Conservation (phyloP, 2,113 vertebrate genomes). For the Callopanchax toddi region DNA sequence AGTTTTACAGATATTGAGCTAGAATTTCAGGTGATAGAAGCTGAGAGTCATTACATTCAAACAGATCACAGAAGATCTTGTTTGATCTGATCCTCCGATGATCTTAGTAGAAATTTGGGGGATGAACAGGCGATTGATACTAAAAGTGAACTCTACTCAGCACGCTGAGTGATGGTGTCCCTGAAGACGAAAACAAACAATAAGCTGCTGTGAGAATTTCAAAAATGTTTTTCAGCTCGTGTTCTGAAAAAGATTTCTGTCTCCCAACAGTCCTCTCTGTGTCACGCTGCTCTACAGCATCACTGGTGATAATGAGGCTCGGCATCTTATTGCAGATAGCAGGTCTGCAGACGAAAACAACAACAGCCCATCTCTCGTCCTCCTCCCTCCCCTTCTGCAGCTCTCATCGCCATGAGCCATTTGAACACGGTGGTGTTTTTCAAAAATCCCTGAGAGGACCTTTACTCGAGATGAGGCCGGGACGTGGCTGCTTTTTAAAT, state of each 20-base stretch:
- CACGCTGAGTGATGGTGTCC: constrained; percentile 1
- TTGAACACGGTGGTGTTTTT: constrained; percentile 50
- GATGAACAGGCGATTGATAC: no score
- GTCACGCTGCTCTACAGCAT: constrained; percentile 37
- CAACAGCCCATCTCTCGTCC: constrained; percentile 34
- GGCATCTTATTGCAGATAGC: constrained; percentile 25
- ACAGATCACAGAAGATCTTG: no score
- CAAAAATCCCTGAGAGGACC: constrained; percentile 71
- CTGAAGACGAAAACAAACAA: not conserved
- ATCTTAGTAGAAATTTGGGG: no score
- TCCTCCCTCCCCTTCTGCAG: constrained; percentile 19
- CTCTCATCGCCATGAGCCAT: constrained; percentile 50
- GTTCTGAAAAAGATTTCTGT: constrained; percentile 16
- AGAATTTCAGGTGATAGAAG: no score
- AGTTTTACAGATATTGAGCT: no score
- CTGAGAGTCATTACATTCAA: no score
- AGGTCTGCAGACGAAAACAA: constrained; percentile 48
- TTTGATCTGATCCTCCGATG: no score
- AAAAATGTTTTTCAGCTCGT: constrained; percentile 22
- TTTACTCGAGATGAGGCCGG: constrained; percentile 60
- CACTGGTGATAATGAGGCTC: constrained; percentile 30
- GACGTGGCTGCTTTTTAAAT: constrained; percentile 73
- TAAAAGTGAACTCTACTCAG: not conserved
- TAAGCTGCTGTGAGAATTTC: constrained; percentile 17
- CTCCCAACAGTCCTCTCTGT: constrained; percentile 30